These are phyloP conservation scores for Caenorhabditis macrosperma DNA, from an alignment of 2,888 invertebrate genomes.

Conservation along the genomic window DNA sequence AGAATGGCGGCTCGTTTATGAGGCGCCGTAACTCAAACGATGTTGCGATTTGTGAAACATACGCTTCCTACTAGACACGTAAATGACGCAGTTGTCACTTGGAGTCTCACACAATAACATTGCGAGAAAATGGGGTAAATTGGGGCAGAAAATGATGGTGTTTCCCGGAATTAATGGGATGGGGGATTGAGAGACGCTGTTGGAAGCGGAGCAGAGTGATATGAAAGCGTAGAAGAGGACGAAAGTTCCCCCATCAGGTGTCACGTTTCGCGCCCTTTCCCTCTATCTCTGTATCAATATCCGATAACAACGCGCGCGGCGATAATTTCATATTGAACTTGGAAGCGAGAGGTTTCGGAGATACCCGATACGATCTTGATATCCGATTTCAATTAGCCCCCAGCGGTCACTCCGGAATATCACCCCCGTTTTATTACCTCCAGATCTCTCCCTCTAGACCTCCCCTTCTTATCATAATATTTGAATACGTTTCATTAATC, in stretches of 20 bases:
- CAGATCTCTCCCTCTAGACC: slow-evolving; percentile 2
- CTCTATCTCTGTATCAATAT: slow-evolving; percentile 32
- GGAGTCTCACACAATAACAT: slow-evolving; percentile 44
- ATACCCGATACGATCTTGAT: slow-evolving; percentile 36
- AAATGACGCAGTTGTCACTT: slow-evolving; percentile 32
- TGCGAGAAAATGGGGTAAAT: slow-evolving; percentile 28
- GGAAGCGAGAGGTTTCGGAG: slow-evolving; percentile 31
- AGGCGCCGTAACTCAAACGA: slow-evolving; percentile 40
- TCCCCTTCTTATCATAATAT: too few species aligned
- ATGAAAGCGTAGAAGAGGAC: too few species aligned
- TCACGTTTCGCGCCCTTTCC: slow-evolving; percentile 33
- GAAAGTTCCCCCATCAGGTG: slow-evolving; percentile 16
- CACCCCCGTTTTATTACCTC: slow-evolving; percentile 35
- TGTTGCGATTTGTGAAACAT: slow-evolving; percentile 28
- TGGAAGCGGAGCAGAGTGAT: neutral
- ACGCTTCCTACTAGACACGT: slow-evolving; percentile 5
- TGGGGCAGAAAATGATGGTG: too few species aligned
- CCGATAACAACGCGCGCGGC: slow-evolving; percentile 13
- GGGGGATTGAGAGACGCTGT: slow-evolving; percentile 8
- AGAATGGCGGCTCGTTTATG: slow-evolving; percentile 36
- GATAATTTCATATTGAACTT: slow-evolving; percentile 22
- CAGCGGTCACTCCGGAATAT: slow-evolving; percentile 32
- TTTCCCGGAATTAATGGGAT: slow-evolving; percentile 5
- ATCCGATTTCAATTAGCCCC: slow-evolving; percentile 37
- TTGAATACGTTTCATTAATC: neutral